Conservation (phyloP, 2,888 invertebrate species). For the Ptychoptera contaminata region DNA sequence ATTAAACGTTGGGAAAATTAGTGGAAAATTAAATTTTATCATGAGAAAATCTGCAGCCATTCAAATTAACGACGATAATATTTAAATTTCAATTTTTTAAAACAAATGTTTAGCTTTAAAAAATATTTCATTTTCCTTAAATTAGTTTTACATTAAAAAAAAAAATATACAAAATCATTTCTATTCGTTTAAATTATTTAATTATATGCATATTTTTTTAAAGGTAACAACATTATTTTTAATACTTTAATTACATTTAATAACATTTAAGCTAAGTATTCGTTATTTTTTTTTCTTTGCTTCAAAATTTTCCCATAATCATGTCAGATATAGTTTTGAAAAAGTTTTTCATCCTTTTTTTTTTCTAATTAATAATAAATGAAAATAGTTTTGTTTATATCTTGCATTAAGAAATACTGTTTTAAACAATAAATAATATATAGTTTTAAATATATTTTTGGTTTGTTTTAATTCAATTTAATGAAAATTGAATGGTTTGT, state of each 20-base stretch:
- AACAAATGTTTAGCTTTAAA: not conserved
- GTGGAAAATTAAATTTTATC: not conserved
- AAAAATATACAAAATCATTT: not conserved
- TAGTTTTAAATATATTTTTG: no score
- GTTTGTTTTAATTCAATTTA: not conserved
- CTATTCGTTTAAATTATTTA: constrained; percentile 1
- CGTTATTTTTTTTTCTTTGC: no score
- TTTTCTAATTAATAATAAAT: not conserved
- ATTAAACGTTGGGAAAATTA: not conserved
- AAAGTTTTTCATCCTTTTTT: no score
- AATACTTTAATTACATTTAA: not conserved
- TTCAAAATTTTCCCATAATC: no score
- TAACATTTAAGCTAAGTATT: not conserved
- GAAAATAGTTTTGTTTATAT: constrained; percentile 2
- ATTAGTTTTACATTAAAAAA: not conserved
- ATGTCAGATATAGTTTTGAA: no score
- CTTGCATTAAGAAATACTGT: not conserved
- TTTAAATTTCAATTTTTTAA: not conserved
- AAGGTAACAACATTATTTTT: not conserved
- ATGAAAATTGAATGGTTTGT: not conserved
- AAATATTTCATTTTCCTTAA: constrained; percentile 1
- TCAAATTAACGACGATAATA: constrained; percentile 22
- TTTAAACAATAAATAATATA: not conserved
- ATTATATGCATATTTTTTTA: not conserved
- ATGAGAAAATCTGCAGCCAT: constrained; percentile 30